phyloP scores from a whole-genome alignment of 2,113 vertebrate species.

The Gorsachius goisagi region DNA sequence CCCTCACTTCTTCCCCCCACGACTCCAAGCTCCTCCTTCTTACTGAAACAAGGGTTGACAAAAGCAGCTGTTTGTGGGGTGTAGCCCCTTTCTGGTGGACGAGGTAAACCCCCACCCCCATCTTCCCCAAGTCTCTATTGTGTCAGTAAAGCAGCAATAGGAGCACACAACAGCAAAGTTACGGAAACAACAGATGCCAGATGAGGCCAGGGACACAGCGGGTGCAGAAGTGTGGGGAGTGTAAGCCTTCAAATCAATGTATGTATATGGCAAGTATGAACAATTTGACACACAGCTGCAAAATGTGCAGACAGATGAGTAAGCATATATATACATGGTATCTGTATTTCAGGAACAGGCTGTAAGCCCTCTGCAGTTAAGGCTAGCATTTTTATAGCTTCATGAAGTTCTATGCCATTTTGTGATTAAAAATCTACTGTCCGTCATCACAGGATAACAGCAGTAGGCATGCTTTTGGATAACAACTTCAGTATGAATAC shows the following conservation, averaged over 20 bases:
- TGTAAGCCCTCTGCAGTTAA: background rate
- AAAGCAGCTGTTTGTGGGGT: background rate
- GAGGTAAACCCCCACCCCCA: background rate
- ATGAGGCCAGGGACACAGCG: too few species aligned
- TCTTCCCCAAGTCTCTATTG: background rate
- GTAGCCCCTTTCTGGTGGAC: too few species aligned
- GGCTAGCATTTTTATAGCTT: background rate
- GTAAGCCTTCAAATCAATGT: rapidly evolving
- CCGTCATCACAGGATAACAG: background rate
- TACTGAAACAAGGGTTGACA: background rate
- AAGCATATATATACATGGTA: background rate
- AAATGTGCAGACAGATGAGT: background rate
- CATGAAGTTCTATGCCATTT: background rate
- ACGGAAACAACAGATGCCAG: background rate
- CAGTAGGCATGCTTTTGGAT: background rate
- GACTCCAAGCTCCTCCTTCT: background rate
- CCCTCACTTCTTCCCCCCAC: too few species aligned
- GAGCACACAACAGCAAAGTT: background rate
- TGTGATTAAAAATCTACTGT: background rate
- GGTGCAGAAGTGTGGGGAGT: too few species aligned
- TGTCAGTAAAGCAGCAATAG: background rate
- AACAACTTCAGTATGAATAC: background rate
- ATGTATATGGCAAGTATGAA: too few species aligned
- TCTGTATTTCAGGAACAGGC: background rate
- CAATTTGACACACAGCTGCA: background rate